Evolutionary conservation across 1,140 invertebrate species (phyloP).

Genomic region (Melanaphis sacchari): DNA sequence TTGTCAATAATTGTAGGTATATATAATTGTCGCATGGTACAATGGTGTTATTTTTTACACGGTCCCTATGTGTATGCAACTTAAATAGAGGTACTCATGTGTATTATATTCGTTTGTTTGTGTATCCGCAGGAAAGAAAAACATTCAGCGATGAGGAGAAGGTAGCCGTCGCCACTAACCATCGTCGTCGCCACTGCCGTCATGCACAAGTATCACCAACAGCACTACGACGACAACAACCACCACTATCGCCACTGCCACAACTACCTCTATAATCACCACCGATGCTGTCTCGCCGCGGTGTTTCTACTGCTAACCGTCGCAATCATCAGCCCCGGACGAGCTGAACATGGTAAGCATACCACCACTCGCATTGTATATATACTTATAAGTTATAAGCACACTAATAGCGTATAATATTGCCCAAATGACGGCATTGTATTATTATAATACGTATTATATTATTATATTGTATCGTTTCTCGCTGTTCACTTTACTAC

Average conservation of each 20-base stretch:
- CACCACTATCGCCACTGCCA: not conserved
- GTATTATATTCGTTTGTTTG: not conserved
- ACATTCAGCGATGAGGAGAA: conserved; percentile 43
- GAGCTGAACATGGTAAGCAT: conserved; percentile 51
- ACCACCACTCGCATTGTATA: not conserved
- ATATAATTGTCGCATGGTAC: not conserved
- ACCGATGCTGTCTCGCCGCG: conserved; percentile 3
- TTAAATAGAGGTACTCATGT: not conserved
- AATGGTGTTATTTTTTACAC: not conserved
- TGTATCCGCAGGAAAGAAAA: conserved; percentile 31
- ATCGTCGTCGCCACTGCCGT: not conserved
- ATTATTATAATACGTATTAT: not conserved
- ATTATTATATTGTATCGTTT: not conserved
- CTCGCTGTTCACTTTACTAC: not conserved
- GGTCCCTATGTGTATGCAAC: not conserved
- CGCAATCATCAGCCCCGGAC: conserved; percentile 29
- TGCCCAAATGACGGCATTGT: not conserved
- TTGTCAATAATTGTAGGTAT: not conserved
- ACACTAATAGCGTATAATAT: not conserved
- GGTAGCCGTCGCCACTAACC: conserved; percentile 19
- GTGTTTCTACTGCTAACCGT: conserved; percentile 32
- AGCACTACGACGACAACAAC: not conserved
- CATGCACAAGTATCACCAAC: conserved; percentile 32
- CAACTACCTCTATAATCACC: not conserved
- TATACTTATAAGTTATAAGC: not conserved